Base-by-base conservation (phyloP, 35 echinoderm and acorn worm genomes). In the Nesometra sesokonis region DNA sequence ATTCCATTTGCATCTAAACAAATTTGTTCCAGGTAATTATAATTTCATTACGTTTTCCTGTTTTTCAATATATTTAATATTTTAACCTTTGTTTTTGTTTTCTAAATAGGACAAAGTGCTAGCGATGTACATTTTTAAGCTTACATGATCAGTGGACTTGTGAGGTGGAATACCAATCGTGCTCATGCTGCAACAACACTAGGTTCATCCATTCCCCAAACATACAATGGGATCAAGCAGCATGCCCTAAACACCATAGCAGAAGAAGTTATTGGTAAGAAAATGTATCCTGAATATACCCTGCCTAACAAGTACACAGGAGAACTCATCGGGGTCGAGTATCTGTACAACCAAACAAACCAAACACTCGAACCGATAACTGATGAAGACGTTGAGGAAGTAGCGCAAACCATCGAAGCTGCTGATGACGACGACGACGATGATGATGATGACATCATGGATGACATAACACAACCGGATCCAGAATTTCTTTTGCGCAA, bases 281-380 rank as follows among this genome's bases (percentile, higher is more conserved):
- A 78, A 35, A 77, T 89, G 43, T 77, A 86, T 37, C 84, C 84
- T 27, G 46, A 43, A 23, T 84, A 81, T 23, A 81, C 9, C 9
- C 40, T 36, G 36, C 86, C 86, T 0, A 77, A 35, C 86, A 78
- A 36, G 30, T 87, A 87, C 67, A 38, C 86, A 86, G 94, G 88
- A 43, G 94, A 97, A 83, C 77, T 79, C 29, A 90, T 95, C 43
- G 93, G 93, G 32, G 86, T 95, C 0, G 90, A 95, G 40, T 95
- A 92, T 78, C 84, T 95, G 5, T 91, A 78, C 57, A 34, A 84
- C 37, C 93, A 95, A 39, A 86, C 78, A 4, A 38, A 38, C 7
- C 7, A 34, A 29, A 35, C 38, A 4, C 81, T 83, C 23, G 52
- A 67, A 67, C n/a, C n/a, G n/a, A n/a, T n/a, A n/a, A n/a, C n/a